Conservation (phyloP, 2,888 invertebrate species). For the Drosophila ezoana region DNA sequence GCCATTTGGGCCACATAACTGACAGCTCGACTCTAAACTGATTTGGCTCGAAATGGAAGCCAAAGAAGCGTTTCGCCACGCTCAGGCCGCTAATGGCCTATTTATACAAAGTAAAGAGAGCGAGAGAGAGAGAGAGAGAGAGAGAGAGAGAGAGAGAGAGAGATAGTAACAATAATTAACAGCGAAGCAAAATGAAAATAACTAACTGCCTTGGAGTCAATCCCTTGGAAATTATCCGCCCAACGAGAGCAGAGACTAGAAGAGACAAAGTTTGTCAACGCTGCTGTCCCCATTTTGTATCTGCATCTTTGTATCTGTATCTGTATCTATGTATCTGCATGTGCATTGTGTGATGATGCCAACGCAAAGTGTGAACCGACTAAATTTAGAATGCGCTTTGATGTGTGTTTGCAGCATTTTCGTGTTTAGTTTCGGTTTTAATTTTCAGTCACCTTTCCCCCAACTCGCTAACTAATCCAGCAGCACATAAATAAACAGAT, state of each 20-base stretch:
- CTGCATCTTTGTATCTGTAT: conserved; percentile 16
- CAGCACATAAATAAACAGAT: conserved; percentile 5
- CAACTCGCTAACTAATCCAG: conserved; percentile 9
- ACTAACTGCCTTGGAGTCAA: conserved; percentile 11
- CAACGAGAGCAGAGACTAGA: background rate
- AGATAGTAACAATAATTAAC: conserved; percentile 20
- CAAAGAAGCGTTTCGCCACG: conserved; percentile 30
- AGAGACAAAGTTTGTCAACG: conserved; percentile 38
- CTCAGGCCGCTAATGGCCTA: conserved; percentile 51
- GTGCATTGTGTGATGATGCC: conserved; percentile 55
- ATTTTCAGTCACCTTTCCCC: conserved; percentile 13
- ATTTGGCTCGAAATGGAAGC: conserved; percentile 61
- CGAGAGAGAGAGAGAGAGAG: background rate
- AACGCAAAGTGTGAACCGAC: conserved; percentile 75
- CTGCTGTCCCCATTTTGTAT: conserved; percentile 59
- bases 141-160: background rate
- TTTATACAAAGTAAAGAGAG: conserved; percentile 40
- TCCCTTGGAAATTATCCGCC: conserved; percentile 1
- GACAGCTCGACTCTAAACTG: conserved; percentile 26
- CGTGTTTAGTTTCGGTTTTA: conserved; percentile 17
- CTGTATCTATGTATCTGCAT: conserved; percentile 23
- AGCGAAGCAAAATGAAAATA: conserved; percentile 14
- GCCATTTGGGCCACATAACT: conserved; percentile 67
- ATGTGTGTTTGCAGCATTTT: conserved; percentile 50
- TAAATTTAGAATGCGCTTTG: conserved; percentile 72